phyloP scores from a whole-genome alignment of 2,888 invertebrate genomes.

The Drosophila lacicola region DNA sequence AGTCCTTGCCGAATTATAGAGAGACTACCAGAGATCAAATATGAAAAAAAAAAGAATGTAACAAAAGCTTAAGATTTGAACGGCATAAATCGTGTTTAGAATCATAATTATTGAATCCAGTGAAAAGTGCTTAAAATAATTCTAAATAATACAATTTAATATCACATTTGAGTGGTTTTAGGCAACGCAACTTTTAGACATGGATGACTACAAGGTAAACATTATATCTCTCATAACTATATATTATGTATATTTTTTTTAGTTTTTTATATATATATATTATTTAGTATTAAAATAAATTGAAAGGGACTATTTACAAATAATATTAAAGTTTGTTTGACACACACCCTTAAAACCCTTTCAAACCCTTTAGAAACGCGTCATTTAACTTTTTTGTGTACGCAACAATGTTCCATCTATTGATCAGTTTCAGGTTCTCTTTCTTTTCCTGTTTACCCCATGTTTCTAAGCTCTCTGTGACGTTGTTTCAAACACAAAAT shows the following conservation, averaged over 20 bases:
- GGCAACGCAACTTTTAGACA: conserved; percentile 62
- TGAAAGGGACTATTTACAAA: background rate
- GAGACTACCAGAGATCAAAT: conserved; percentile 39
- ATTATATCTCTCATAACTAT: background rate
- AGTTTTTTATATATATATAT: conserved; percentile 14
- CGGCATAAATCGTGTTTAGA: background rate
- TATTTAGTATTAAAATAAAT: background rate
- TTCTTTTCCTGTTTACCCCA: background rate
- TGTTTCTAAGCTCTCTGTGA: conserved; percentile 9
- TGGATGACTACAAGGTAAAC: conserved; percentile 69
- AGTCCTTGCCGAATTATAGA: conserved; percentile 48
- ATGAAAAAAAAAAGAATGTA: conserved; percentile 2
- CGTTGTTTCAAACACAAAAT: conserved; percentile 17
- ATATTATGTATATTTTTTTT: background rate
- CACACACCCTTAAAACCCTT: background rate
- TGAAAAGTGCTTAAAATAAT: conserved; percentile 16
- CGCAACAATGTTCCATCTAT: conserved; percentile 14
- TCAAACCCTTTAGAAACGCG: background rate
- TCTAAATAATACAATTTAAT: conserved; percentile 40
- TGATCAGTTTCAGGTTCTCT: conserved; percentile 10
- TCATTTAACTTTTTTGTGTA: background rate
- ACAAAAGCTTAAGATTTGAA: conserved; percentile 1
- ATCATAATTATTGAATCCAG: conserved; percentile 6
- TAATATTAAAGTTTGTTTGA: too few relatives aligned
- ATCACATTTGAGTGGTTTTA: conserved; percentile 58